Evolutionary conservation across 2,797 vertebrate genomes (phyloP), one percentile per base, ranked within the genome.

Genomic region (Cyprinodon diabolis): DNA sequence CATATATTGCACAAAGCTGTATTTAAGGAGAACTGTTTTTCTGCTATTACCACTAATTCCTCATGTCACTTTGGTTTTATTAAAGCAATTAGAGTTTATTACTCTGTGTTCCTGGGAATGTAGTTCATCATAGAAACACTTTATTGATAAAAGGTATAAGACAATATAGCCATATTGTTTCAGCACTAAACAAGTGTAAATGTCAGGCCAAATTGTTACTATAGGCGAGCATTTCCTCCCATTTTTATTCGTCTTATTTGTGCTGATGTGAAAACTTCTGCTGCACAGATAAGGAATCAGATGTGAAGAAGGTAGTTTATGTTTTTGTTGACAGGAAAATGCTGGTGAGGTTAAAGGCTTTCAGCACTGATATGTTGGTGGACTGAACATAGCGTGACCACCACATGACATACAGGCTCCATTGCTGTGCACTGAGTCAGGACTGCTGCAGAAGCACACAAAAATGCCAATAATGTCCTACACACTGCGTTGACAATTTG

Each of bases 271-370:
- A 30, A 30, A 30, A 30, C 30, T 30, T 21, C 48, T 23, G 17
- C 45, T 74, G 37, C 54, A 25, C 14, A 4, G 7, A 45, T 60
- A 25, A 14, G 65, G 60, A 69, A 67, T 14, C 75, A 58, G 66
- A 37, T 66, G 68, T 19, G n/a, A 12, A 54, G 47, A 23, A 65
- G 25, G 45, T 19, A 4, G 17, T 25, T 68, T 71, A 25, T 55
- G 68, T 48, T 48, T 49, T 48, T 48, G 8, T 51, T 30, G 55
- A 69, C 60, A n/a, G 60, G 40, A 67, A 75, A 48, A 71, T 66
- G 57, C 69, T 47, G 47, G 12, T 71, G 37, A 72, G 63, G 56
- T 35, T 52, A 21, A 69, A 19, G 55, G 47, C 69, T 68, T 72
- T 30, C 30, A 30, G 30, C 30, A 30, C 30, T 30, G 30, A 30